Percentiles rank a stretch among this genome's conserved stretches.
These are phyloP conservation scores for Trichacis sp. DNA, from an alignment of 2,888 invertebrate genomes.

Conservation along the genomic window DNA sequence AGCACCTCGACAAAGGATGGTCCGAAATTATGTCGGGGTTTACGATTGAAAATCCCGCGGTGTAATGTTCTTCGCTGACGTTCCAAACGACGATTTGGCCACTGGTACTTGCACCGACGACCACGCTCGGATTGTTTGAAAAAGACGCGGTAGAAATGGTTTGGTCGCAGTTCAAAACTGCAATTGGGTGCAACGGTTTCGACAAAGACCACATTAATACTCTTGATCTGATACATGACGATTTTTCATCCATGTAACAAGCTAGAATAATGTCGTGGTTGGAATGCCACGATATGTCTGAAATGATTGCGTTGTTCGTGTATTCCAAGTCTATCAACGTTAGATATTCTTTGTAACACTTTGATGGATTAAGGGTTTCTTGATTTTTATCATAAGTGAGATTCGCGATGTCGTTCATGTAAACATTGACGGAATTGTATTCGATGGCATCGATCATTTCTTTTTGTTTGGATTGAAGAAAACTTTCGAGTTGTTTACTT, in stretches of 20 bases:
- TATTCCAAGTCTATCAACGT: slow-evolving; percentile 54
- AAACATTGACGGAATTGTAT: slow-evolving; percentile 56
- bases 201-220: slow-evolving; percentile 56
- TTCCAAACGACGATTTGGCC: slow-evolving; percentile 67
- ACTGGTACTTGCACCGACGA: slow-evolving; percentile 62
- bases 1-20: slow-evolving; percentile 51
- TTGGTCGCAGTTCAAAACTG: slow-evolving; percentile 55
- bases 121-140: slow-evolving; percentile 53
- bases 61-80: slow-evolving; percentile 37
- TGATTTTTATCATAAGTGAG: slow-evolving; percentile 24
- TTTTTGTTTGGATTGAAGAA: slow-evolving; percentile 40
- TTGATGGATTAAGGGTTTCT: slow-evolving; percentile 6
- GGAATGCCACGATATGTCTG: slow-evolving; percentile 60
- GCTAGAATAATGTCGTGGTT: slow-evolving; percentile 48
- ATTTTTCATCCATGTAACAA: slow-evolving; percentile 45
- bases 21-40: slow-evolving; percentile 39
- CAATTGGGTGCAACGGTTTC: slow-evolving; percentile 51
- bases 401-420: slow-evolving; percentile 55
- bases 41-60: slow-evolving; percentile 4
- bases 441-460: slow-evolving; percentile 50
- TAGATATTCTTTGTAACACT: slow-evolving; percentile 49
- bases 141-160: slow-evolving; percentile 60
- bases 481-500: slow-evolving; percentile 35
- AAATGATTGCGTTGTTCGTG: slow-evolving; percentile 52
- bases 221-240: not conserved